Base-by-base conservation (phyloP, 2,113 vertebrate species). In the Upupa epops region DNA sequence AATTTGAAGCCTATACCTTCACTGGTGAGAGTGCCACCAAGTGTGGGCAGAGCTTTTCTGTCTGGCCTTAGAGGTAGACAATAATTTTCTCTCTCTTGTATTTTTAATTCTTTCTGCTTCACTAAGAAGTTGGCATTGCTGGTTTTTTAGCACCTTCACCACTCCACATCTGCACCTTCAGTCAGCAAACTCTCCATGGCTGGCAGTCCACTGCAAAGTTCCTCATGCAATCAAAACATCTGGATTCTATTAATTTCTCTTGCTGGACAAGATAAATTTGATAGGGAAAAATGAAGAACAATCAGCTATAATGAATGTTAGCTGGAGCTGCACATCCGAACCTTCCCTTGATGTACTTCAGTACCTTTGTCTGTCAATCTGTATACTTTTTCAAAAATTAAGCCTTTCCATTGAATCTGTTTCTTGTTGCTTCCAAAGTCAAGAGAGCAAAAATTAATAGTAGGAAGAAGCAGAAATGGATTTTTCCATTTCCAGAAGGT, bases 201-300 rank as follows among this genome's bases (percentile, higher is more conserved):
- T 69, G 36, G 12, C 15, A 68, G 26, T 31, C 48, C 74, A 54
- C 65, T 79, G 73, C 32, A 26, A 80, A 82, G 68, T 58, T 54
- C 72, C 32, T 89, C 21, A 36, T 29, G 42, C 72, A 74, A 49
- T 90, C 78, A 80, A 56, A 79, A 76, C 95, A 96, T 95, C 93
- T 97, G 97, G 95, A 86, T 92, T 95, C 84, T 72, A 71, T 94
- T 96, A 75, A 82, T 93, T 93, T 70, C 19, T 65, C 59, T 93
- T 90, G 81, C 90, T 94, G 51, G 46, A 87, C 81, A 91, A 92
- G 92, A 95, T 52, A 79, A 82, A 91, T 88, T 93, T 85, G 60
- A 79, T 69, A 83, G 84, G 77, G 79, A 91, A 86, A 92, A 76
- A 85, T 34, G 36, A 93, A 78, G 63, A 86, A 34, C 85, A 96